Evolutionary conservation across 2,113 vertebrate genomes (phyloP).

Genomic region (Alethe diademata): DNA sequence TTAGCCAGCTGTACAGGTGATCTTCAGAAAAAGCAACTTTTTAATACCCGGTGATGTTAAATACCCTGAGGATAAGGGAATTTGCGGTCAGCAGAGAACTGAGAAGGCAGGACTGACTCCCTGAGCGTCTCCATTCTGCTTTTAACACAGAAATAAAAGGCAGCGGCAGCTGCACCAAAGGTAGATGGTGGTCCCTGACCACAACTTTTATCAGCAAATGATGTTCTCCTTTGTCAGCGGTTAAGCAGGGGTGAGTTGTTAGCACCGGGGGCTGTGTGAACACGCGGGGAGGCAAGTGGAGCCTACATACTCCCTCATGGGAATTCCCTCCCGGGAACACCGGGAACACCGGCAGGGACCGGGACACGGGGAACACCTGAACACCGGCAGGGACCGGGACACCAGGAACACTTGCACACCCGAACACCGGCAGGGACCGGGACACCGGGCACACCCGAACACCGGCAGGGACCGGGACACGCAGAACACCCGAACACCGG

Average conservation of each 20-base stretch:
- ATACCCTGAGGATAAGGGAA: neutral
- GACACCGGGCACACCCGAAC: neutral
- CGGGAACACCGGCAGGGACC: no score
- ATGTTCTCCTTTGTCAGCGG: neutral
- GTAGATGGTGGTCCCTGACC: neutral
- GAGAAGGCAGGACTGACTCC: neutral
- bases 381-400: neutral
- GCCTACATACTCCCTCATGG: neutral
- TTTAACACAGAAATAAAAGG: neutral
- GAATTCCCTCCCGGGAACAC: neutral
- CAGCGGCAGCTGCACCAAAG: no score
- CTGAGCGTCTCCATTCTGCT: neutral
- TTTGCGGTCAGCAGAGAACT: neutral
- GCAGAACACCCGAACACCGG: no score
- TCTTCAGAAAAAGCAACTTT: neutral
- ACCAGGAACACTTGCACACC: no score
- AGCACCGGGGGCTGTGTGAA: neutral
- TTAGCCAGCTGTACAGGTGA: neutral
- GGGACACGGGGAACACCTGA: neutral
- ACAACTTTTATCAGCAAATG: neutral
- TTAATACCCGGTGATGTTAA: neutral
- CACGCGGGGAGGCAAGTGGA: neutral
- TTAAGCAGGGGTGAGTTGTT: no score
- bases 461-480: neutral
- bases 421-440: rapidly evolving